Evolutionary conservation across 2,888 invertebrate genomes (phyloP), one percentile per base, ranked within the genome.

Genomic region (Erpobdella octoculata): DNA sequence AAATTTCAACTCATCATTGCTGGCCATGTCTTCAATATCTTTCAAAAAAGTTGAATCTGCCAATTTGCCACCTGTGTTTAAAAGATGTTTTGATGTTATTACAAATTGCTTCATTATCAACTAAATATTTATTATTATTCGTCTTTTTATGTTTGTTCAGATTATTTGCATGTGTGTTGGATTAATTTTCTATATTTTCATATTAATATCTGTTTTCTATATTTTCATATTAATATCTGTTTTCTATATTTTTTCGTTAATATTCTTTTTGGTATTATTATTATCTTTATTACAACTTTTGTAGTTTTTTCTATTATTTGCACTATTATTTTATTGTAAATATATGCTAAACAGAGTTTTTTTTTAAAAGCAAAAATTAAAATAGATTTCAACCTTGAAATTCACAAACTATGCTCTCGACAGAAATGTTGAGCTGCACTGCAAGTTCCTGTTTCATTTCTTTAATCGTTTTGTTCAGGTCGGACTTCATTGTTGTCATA

Each of bases 331-430:
- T n/a, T n/a, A n/a, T n/a, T n/a, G n/a, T n/a, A n/a, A n/a, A n/a
- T n/a, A n/a, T n/a, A n/a, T n/a, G n/a, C n/a, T n/a, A n/a, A n/a
- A n/a, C n/a, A n/a, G n/a, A n/a, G n/a, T n/a, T n/a, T n/a, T n/a
- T n/a, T n/a, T n/a, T n/a, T n/a, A n/a, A n/a, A n/a, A n/a, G n/a
- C n/a, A n/a, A 53, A 53, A 53, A 21, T 28, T 25, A 53, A 25
- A 53, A 53, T n/a, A 53, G 28, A 25, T 28, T 25, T 28, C 21
- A 53, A 28, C 62, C 62, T 62, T 62, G 31, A 62, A 62, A 62
- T 31, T 33, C 62, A 35, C 62, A 62, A n/a, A 35, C 33, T 5
- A 62, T 35, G 62, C 35, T 8, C 8, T 35, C n/a, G 25, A 62
- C 33, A 35, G 8, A 6, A 21, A 35, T 35, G 8, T 62, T 62